A percentile compares a stretch with the other conserved stretches of the same genome.
phyloP scores from a whole-genome alignment of 2,797 vertebrate genomes.

The Anabacerthia variegaticeps region DNA sequence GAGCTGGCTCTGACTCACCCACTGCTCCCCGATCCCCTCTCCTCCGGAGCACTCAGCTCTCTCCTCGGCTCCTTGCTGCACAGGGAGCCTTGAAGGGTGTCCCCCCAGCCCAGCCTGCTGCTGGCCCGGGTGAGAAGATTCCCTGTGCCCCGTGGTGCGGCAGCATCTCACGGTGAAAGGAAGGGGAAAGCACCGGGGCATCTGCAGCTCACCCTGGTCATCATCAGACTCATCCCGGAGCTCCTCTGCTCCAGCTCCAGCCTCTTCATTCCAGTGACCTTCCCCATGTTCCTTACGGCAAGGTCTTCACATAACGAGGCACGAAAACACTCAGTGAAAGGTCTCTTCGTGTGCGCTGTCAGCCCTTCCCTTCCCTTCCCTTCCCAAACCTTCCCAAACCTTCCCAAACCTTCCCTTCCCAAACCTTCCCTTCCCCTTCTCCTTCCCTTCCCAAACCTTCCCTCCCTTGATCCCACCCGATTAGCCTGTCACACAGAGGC shows the following conservation, averaged over 20 bases:
- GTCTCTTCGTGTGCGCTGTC: background rate
- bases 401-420: too few species aligned
- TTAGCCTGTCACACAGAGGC: background rate
- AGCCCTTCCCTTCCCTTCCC: background rate
- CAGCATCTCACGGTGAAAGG: background rate
- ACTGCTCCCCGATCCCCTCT: background rate
- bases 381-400: too few species aligned
- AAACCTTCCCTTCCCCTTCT: too few species aligned
- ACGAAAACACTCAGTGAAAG: background rate
- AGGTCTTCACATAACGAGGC: background rate
- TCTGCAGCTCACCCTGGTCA: background rate
- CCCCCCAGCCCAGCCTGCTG: background rate
- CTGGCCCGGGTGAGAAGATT: background rate
- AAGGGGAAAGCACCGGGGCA: background rate
- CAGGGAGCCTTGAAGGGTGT: background rate
- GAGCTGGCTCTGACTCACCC: slow-evolving; percentile 15
- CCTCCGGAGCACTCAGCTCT: rapidly evolving
- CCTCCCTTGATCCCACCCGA: background rate
- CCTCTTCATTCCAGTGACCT: background rate
- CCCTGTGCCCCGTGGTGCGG: rapidly evolving
- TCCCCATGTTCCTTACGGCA: background rate
- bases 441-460: background rate
- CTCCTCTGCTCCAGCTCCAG: background rate
- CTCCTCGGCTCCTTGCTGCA: background rate
- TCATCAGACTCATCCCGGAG: background rate